Evolutionary conservation across 2,113 vertebrate species (phyloP).

Genomic region (Eidolon helvum): DNA sequence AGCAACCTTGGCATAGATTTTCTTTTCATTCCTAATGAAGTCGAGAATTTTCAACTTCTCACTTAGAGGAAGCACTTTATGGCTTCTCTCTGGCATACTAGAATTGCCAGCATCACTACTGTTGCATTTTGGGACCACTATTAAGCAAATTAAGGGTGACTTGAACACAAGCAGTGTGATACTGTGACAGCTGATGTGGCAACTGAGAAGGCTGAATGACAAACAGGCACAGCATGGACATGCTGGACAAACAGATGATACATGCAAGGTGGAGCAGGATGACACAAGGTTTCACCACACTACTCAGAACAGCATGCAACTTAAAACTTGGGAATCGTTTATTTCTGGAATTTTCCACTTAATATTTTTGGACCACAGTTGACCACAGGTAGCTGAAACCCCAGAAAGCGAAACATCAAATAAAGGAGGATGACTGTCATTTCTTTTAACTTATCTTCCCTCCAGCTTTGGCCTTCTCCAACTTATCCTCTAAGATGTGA

Average conservation of each 20-base stretch:
- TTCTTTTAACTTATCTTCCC: neutral
- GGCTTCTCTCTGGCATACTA: neutral
- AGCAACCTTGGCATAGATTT: neutral
- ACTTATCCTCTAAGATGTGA: neutral
- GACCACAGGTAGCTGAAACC: neutral
- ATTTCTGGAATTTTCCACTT: neutral
- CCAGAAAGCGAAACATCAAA: neutral
- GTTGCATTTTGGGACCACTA: neutral
- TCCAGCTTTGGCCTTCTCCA: neutral
- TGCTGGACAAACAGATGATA: neutral
- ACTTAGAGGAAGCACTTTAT: neutral
- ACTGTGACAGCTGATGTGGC: neutral
- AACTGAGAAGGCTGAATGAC: neutral
- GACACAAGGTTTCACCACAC: neutral
- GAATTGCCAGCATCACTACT: neutral
- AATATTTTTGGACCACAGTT: neutral
- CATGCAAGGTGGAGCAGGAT: neutral
- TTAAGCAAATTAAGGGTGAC: neutral
- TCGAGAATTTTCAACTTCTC: neutral
- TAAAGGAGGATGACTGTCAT: neutral
- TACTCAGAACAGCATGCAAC: neutral
- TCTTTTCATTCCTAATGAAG: neutral
- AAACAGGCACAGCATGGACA: neutral
- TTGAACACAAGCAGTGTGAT: neutral
- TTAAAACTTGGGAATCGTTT: neutral